These are phyloP conservation scores for Enteromius unitaeniatus DNA, from an alignment of 2,797 vertebrate species.

Conservation along the genomic window DNA sequence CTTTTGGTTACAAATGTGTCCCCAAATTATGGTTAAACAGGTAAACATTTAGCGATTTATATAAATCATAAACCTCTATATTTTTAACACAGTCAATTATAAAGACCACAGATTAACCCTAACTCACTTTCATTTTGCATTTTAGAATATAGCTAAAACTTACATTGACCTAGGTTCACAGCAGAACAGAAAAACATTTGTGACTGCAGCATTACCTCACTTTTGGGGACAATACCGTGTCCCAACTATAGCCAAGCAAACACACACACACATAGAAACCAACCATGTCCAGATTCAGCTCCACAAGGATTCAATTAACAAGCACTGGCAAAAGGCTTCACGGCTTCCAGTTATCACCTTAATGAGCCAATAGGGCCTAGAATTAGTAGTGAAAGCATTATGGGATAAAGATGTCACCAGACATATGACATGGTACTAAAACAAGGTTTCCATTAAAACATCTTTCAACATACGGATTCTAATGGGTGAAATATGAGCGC, in stretches of 20 bases:
- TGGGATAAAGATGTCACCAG: constrained; percentile 1
- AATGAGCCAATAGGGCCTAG: background rate
- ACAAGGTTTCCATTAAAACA: constrained; percentile 43
- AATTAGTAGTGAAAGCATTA: constrained; percentile 11
- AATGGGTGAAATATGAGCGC: constrained; percentile 53
- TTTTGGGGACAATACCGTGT: background rate
- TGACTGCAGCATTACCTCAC: background rate
- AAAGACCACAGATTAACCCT: background rate
- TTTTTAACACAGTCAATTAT: background rate
- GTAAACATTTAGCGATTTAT: background rate
- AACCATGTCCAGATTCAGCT: background rate
- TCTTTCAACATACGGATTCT: constrained; percentile 52
- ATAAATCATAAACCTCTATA: background rate
- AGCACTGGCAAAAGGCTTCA: background rate
- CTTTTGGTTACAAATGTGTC: background rate
- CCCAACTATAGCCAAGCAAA: background rate
- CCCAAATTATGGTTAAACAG: background rate
- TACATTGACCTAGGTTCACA: background rate
- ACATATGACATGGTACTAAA: constrained; percentile 12
- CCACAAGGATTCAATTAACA: background rate
- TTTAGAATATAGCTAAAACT: background rate
- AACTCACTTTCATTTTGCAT: background rate
- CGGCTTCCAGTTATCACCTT: background rate
- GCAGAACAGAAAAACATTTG: background rate
- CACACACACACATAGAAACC: background rate